Evolutionary conservation across 2,797 vertebrate genomes (phyloP), one percentile per base, ranked within the genome.

Genomic region (Chaenodraco wilsoni): DNA sequence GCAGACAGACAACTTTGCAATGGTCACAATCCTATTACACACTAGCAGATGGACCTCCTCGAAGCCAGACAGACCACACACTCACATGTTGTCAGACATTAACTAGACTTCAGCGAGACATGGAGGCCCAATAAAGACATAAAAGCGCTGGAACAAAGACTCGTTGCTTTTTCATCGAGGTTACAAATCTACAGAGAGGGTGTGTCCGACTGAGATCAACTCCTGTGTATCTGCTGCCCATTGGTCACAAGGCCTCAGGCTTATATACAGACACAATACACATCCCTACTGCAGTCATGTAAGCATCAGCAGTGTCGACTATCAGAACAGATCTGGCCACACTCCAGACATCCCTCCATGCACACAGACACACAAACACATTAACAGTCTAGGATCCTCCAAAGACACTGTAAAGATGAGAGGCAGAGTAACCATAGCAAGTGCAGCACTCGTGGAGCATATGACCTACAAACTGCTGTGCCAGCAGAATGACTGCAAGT

Each of bases 391-490:
- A 51, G 62, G 58, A 82, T 70, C 70, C 54, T 74, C 54, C 57
- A 69, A 75, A 78, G 52, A 75, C 70, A 72, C 61, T 17, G 48
- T 55, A 69, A 71, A 65, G 70, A 74, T 79, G 50, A 64, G 69
- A 71, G 68, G 45, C 72, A 74, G 60, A 74, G 68, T 69, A 80
- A 81, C 60, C 37, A 19, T 78, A 63, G 61, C 64, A 76, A 88
- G 82, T 79, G 72, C 74, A 76, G 67, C 68, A 76, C 78, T 46
- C 45, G 71, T 57, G 72, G 59, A 84, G 67, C 77, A 85, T 82
- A 82, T 86, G 83, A 89, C 79, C 81, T 84, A 78, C 87, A 91
- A 86, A 62, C 61, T 67, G 77, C 74, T 63, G 60, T 58, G 72
- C 67, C 63, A 65, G 78, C 67, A 84, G 64, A 79, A 58, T 72